Conservation (phyloP, 2,888 invertebrate species). For the Trissolcus japonicus region DNA sequence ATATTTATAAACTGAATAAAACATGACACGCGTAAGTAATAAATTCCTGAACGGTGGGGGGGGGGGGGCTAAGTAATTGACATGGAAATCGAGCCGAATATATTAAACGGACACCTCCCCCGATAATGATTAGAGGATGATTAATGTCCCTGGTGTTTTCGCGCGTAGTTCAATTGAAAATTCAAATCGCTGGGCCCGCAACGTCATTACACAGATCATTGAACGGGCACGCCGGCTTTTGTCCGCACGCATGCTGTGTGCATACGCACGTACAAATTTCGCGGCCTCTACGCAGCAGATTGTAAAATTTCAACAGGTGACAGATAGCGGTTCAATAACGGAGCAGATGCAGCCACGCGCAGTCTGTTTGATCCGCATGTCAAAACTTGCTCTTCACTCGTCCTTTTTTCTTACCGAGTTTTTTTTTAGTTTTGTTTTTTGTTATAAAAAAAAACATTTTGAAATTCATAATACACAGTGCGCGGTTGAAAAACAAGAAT, state of each 20-base stretch:
- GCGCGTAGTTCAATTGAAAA: background rate
- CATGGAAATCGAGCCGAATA: constrained; percentile 48
- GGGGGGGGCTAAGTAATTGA: constrained; percentile 35
- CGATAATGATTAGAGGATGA: constrained; percentile 24
- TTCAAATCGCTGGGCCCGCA: background rate
- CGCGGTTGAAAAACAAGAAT: background rate
- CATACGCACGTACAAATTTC: constrained; percentile 32
- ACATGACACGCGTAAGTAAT: constrained; percentile 54
- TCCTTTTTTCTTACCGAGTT: background rate
- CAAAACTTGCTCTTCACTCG: constrained; percentile 1
- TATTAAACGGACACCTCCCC: constrained; percentile 11
- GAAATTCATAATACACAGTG: background rate
- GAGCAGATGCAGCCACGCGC: constrained; percentile 49
- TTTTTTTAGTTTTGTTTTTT: background rate
- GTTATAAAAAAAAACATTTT: background rate
- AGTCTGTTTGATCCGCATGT: constrained; percentile 47
- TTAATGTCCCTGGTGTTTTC: constrained; percentile 11
- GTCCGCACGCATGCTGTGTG: background rate
- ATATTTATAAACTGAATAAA: constrained; percentile 55
- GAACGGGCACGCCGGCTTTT: background rate
- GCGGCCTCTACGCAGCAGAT: constrained; percentile 63
- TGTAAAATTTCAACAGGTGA: constrained; percentile 75
- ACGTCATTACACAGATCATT: constrained; percentile 2
- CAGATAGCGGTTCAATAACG: constrained; percentile 66
- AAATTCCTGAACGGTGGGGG: constrained; percentile 29